Evolutionary conservation across 2,888 invertebrate genomes (phyloP), one percentile per base, ranked within the genome.

Genomic region (Microplitis deprimator): DNA sequence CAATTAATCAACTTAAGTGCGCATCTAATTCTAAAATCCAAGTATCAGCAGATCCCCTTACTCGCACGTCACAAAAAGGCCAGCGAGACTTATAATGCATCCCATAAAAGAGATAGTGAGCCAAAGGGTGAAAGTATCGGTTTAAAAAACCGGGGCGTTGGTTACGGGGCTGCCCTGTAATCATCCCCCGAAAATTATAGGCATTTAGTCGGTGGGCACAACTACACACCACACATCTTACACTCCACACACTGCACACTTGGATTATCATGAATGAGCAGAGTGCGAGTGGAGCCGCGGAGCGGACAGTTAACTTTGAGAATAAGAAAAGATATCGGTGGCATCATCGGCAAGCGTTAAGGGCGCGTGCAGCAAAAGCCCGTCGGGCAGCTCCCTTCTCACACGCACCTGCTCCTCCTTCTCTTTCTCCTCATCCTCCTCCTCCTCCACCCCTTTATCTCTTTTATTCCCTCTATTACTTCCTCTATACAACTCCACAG

Each of bases 181-280:
- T 89, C 89, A 87, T 85, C 81, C 73, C 82, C 78, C 79, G 81
- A 82, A 87, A 88, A 89, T 89, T 89, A 89, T 89, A 89, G 89
- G 85, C 87, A 89, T 89, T 89, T 88, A 87, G 85, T 79, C 82
- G 82, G 85, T 29, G 29, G 29, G 29, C 4, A 29, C 29, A 29
- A 29, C 29, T 29, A 29, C 20, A 20, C 20, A 20, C 20, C 20
- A 20, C 20, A 20, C 20, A 20, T 20, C 20, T 20, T 20, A 20
- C 29, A 29, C 29, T 29, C 29, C 29, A 29, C 29, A 29, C 3
- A 4, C 29, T 29, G 29, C 29, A 50, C 13, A 50, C 50, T 50
- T 10, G 50, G 10, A 7, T 13, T 50, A 50, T 8, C 86, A 84
- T 86, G 87, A 87, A 87, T 85, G 87, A 87, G 84, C 87, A 86